Percentiles rank a stretch among this genome's conserved stretches.
phyloP scores from a whole-genome alignment of 1,140 invertebrate genomes.

The Drosophila kohkoa region DNA sequence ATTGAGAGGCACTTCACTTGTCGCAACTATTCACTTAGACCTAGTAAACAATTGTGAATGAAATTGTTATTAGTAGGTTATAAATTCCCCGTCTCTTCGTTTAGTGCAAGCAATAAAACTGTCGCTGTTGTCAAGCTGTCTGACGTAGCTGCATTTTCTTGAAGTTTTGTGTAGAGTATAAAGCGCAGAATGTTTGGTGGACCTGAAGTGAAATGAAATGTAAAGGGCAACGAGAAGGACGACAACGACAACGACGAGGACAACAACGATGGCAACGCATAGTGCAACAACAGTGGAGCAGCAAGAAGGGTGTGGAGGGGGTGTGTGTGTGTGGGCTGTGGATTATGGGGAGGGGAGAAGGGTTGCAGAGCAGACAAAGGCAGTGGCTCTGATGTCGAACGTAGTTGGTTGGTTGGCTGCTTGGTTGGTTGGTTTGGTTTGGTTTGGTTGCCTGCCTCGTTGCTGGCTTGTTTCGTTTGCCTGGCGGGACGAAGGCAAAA shows the following conservation, averaged over 20 bases:
- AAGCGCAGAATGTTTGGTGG: conserved; percentile 47
- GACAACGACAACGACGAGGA: conserved; percentile 53
- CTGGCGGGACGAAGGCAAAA: neutral
- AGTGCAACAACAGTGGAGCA: conserved; percentile 42
- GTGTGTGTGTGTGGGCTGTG: too few species aligned
- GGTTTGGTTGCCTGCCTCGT: conserved; percentile 11
- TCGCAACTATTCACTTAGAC: too few species aligned
- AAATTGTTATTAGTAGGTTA: too few species aligned
- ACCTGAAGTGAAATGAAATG: conserved; percentile 58
- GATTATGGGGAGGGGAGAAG: conserved; percentile 2
- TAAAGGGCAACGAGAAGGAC: conserved; percentile 65
- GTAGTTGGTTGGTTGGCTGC: conserved; percentile 38
- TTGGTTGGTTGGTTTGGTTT: conserved; percentile 18
- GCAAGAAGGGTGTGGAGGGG: neutral
- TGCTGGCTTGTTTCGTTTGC: conserved; percentile 8
- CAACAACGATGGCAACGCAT: conserved; percentile 47
- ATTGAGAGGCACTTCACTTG: too few species aligned
- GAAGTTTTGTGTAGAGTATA: conserved; percentile 16
- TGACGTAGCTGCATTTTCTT: neutral
- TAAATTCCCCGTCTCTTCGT: too few species aligned
- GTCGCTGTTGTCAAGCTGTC: neutral
- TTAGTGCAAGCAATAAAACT: too few species aligned
- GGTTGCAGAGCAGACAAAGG: conserved; percentile 58
- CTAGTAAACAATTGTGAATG: too few species aligned
- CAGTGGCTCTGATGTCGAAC: conserved; percentile 63